These are phyloP conservation scores for Sarcoramphus papa DNA, from an alignment of 2,797 vertebrate genomes.

Conservation along the genomic window DNA sequence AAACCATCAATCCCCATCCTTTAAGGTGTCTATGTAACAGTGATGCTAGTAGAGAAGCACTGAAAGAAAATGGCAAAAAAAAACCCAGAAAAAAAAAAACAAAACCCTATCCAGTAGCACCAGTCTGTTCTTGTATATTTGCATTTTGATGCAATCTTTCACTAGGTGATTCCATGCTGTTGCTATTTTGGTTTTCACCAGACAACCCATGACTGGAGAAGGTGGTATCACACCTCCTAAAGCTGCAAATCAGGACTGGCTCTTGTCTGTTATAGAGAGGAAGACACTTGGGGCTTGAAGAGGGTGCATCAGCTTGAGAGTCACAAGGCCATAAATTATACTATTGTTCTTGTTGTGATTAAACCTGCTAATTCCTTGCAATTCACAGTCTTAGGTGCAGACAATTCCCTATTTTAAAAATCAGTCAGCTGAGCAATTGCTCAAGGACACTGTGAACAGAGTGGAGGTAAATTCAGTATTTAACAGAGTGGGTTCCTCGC, in stretches of 20 bases:
- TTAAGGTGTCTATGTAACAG: neutral
- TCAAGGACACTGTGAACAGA: neutral
- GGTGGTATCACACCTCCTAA: neutral
- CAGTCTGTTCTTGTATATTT: neutral
- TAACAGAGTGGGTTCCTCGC: neutral
- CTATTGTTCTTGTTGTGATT: slow-evolving; percentile 20
- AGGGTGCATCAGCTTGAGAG: slow-evolving; percentile 7
- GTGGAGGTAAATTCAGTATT: neutral
- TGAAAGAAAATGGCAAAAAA: neutral
- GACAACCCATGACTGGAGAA: slow-evolving; percentile 21
- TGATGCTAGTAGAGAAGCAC: neutral
- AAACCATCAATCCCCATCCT: neutral
- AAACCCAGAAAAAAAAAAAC: neutral
- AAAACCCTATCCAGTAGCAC: neutral
- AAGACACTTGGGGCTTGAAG: neutral
- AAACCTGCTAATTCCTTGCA: slow-evolving; percentile 41
- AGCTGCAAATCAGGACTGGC: neutral
- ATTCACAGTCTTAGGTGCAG: neutral
- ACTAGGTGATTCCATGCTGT: neutral
- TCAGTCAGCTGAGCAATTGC: neutral
- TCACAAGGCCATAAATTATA: neutral
- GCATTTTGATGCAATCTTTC: slow-evolving; percentile 16
- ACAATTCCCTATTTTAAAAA: neutral
- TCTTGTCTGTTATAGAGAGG: neutral
- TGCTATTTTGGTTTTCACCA: slow-evolving; percentile 38